These are phyloP conservation scores for Globodera ellingtonae DNA, from an alignment of 1,140 invertebrate genomes.

Conservation along the genomic window DNA sequence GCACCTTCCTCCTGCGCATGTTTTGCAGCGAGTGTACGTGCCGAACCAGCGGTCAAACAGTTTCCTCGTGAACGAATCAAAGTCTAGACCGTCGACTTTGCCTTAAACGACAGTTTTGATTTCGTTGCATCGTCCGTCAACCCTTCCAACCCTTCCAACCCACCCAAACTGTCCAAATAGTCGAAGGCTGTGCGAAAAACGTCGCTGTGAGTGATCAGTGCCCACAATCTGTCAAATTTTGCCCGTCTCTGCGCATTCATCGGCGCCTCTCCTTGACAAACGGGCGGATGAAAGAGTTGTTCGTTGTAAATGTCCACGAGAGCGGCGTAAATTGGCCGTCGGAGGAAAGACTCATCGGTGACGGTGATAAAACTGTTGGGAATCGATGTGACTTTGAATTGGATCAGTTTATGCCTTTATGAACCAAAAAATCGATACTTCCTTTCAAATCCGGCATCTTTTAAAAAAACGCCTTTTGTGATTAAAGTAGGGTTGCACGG, in stretches of 20 bases:
- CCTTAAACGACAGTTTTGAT: not conserved
- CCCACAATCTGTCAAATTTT: slow-evolving; percentile 14
- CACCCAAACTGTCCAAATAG: slow-evolving; percentile 26
- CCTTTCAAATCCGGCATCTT: too few species aligned
- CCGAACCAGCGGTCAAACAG: slow-evolving; percentile 34
- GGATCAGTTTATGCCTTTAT: too few species aligned
- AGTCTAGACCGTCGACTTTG: not conserved
- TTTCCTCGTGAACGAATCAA: slow-evolving; percentile 12
- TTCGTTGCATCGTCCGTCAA: too few species aligned
- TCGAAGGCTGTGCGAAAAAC: slow-evolving; percentile 22
- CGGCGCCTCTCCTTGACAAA: slow-evolving; percentile 25
- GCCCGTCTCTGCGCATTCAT: slow-evolving; percentile 21
- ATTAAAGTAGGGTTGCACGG: too few species aligned
- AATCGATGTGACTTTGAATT: too few species aligned
- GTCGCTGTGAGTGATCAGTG: slow-evolving; percentile 21
- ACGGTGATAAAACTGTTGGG: not conserved
- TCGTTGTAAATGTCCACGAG: slow-evolving; percentile 33
- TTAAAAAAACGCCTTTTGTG: too few species aligned
- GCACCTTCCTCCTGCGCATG: not conserved
- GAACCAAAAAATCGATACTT: too few species aligned
- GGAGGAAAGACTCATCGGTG: slow-evolving; percentile 23
- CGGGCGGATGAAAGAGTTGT: slow-evolving; percentile 20
- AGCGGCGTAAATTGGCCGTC: slow-evolving; percentile 24
- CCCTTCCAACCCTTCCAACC: slow-evolving; percentile 16
- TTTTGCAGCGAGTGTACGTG: slow-evolving; percentile 29